Conservation (phyloP, 2,797 vertebrate genomes). For the Myotis findleyi region DNA sequence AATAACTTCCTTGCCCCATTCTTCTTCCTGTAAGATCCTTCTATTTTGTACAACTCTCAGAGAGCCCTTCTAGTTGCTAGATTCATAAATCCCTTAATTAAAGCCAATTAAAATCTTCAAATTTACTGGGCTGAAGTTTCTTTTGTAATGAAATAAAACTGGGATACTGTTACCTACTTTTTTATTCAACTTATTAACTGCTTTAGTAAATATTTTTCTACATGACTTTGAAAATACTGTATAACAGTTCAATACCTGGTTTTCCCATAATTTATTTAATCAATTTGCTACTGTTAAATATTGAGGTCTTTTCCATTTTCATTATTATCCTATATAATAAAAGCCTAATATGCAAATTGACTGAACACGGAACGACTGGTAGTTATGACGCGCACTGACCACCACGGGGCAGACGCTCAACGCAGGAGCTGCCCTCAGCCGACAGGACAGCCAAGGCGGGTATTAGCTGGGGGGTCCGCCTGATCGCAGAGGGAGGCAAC, state of each 20-base stretch:
- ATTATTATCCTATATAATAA: not conserved
- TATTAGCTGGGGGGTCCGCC: too few species aligned
- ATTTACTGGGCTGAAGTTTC: not conserved
- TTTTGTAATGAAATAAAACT: not conserved
- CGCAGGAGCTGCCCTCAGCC: too few species aligned
- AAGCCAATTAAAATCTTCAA: not conserved
- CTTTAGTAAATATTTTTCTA: conserved; percentile 2
- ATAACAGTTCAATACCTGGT: not conserved
- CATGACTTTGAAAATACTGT: not conserved
- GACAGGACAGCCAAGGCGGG: too few species aligned
- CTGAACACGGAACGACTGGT: too few species aligned
- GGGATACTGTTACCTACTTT: not conserved
- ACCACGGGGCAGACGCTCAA: too few species aligned
- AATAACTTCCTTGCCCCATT: not conserved
- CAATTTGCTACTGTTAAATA: not conserved
- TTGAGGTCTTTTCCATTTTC: not conserved
- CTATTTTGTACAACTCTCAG: not conserved
- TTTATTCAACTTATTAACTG: not conserved
- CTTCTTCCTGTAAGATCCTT: not conserved
- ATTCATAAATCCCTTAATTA: not conserved
- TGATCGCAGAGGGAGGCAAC: too few species aligned
- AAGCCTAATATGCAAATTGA: too few species aligned
- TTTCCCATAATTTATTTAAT: not conserved
- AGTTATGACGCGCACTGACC: too few species aligned
- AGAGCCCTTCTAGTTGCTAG: not conserved